These are phyloP conservation scores for Hoplodrina blanda DNA, from an alignment of 2,888 invertebrate genomes.

Conservation along the genomic window DNA sequence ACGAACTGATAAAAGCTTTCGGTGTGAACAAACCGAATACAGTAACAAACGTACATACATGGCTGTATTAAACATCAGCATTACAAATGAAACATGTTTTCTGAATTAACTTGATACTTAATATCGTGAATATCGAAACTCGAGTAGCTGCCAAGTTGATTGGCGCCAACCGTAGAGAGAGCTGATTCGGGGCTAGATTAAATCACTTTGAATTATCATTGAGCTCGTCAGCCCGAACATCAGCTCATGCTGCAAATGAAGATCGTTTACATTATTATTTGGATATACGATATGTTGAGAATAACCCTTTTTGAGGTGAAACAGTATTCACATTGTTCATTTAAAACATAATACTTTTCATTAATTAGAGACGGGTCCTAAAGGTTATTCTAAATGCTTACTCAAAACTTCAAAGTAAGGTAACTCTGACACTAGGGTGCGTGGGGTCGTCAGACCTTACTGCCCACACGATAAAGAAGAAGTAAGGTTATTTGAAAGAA, in stretches of 20 bases:
- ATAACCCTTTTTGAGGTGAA: not conserved
- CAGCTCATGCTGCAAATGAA: constrained; percentile 13
- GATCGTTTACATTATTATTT: constrained; percentile 14
- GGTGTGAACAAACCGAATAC: not conserved
- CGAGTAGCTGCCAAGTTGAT: constrained; percentile 28
- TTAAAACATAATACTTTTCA: not conserved
- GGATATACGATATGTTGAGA: constrained; percentile 1
- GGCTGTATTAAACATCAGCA: not conserved
- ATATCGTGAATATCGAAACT: constrained; percentile 23
- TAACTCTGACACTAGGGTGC: no score
- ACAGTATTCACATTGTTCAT: not conserved
- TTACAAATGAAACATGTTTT: constrained; percentile 26
- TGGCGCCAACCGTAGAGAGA: constrained; percentile 26
- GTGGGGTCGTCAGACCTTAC: no score
- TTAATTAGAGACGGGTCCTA: not conserved
- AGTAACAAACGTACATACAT: not conserved
- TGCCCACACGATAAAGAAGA: no score
- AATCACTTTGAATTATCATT: constrained; percentile 51
- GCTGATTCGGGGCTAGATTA: constrained; percentile 30
- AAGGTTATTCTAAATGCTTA: not conserved
- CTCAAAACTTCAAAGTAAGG: not conserved
- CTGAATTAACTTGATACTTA: constrained; percentile 29
- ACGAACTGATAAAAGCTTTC: not conserved
- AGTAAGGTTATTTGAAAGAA: not conserved
- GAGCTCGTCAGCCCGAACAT: constrained; percentile 29